Base-by-base conservation (phyloP, 1,140 invertebrate species). In the Venturia canescens region DNA sequence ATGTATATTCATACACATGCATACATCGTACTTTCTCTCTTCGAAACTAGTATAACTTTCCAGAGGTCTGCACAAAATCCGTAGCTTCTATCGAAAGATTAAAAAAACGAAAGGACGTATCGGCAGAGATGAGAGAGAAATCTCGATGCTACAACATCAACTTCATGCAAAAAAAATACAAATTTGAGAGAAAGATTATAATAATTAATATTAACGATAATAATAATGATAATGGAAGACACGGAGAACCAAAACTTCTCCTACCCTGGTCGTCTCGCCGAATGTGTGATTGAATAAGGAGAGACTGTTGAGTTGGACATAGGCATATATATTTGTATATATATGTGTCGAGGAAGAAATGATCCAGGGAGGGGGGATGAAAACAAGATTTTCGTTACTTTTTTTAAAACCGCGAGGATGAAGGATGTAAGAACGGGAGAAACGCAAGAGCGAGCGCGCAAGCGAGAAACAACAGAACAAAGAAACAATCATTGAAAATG, bases 341-440 rank as follows among this genome's bases (percentile, higher is more conserved):
- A 26, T 53, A 44, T 44, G 72, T 69, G 66, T 57, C 53, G 27
- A 15, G 27, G 50, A 4, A 75, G 48, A 48, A 53, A 48, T 77
- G 80, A 48, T n/a, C 70, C 77, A 77, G 75, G 81, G 53, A 44
- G 79, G 75, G 81, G 53, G 34, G 53, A 60, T 44, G 67, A 38
- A 72, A 83, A 78, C 53, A 80, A 81, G 69, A 81, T 79, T 87
- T 85, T 85, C 82, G 69, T 87, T 84, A 84, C 83, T 83, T 83
- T 86, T 86, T 84, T 87, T 78, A 80, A 34, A 29, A 75, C n/a
- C n/a, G n/a, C 80, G 80, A 69, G 81, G 60, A 57, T 80, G 67
- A 57, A 67, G 69, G 63, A 79, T 81, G 81, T 70, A 70, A 74
- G 82, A 79, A 69, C 57, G 79, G 72, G 70, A 81, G 72, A 66